Evolutionary conservation across 1,140 invertebrate species (phyloP).

Genomic region (Glomeris maerens): DNA sequence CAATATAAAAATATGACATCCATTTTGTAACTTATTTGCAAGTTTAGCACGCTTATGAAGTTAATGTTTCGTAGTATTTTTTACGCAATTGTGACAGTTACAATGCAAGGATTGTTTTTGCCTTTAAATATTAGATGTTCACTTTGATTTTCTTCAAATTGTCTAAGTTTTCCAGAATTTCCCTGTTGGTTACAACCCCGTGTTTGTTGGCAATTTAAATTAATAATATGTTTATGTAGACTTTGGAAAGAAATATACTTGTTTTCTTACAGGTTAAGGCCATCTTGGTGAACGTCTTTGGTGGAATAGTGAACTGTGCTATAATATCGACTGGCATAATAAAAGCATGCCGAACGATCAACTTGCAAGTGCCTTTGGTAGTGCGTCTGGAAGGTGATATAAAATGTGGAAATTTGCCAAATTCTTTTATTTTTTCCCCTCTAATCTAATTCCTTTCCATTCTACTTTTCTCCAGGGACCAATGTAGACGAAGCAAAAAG

Average conservation of each 20-base stretch:
- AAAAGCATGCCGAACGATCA: slow-evolving; percentile 62
- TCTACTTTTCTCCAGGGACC: slow-evolving; percentile 39
- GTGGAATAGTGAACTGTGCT: slow-evolving; percentile 96
- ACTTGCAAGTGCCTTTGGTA: slow-evolving; percentile 72
- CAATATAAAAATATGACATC: too few relatives aligned
- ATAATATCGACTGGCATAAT: slow-evolving; percentile 93
- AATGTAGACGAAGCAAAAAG: slow-evolving; percentile 50
- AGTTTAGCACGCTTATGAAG: too few relatives aligned
- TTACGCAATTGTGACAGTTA: too few relatives aligned
- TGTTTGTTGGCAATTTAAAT: neutral
- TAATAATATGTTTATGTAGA: neutral
- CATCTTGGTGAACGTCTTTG: slow-evolving; percentile 97
- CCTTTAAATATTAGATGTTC: too few relatives aligned
- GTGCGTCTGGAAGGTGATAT: slow-evolving; percentile 78
- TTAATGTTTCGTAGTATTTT: too few relatives aligned
- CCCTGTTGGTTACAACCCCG: too few relatives aligned
- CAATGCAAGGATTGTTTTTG: too few relatives aligned
- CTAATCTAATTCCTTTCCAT: neutral
- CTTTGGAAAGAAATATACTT: neutral
- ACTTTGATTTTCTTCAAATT: too few relatives aligned
- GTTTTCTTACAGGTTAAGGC: slow-evolving; percentile 53
- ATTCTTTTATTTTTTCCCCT: neutral
- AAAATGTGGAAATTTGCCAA: too few relatives aligned
- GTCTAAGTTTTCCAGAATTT: too few relatives aligned
- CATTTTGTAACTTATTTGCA: too few relatives aligned